These are phyloP conservation scores for Caenorhabditis brenneri DNA, from an alignment of 1,140 invertebrate genomes.

Conservation along the genomic window DNA sequence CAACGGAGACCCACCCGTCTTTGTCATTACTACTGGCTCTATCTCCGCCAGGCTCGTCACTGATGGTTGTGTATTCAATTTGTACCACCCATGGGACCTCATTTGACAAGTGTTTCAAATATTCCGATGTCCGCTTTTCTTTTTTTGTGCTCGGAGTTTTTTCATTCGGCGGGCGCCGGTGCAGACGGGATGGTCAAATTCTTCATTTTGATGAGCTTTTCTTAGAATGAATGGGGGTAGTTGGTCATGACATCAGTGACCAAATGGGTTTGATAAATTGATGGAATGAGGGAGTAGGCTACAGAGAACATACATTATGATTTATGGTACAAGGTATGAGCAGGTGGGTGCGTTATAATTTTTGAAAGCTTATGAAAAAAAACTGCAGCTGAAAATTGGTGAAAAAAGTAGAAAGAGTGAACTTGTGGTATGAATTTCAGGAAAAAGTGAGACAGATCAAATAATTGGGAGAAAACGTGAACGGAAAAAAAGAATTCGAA, in stretches of 20 bases:
- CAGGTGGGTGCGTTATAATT: background rate
- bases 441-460: no score
- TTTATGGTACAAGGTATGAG: background rate
- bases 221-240: background rate
- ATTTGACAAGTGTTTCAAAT: constrained; percentile 34
- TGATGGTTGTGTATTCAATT: constrained; percentile 30
- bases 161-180: background rate
- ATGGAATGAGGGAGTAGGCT: background rate
- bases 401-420: no score
- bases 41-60: background rate
- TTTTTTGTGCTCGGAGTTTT: background rate
- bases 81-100: constrained; percentile 25
- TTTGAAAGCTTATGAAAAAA: no score
- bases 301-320: background rate
- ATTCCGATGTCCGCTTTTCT: background rate
- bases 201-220: background rate
- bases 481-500: no score
- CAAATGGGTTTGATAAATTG: background rate
- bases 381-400: no score
- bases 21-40: background rate
- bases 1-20: background rate
- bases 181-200: background rate
- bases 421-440: no score
- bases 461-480: no score
- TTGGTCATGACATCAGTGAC: background rate